Conservation (phyloP, 2,113 vertebrate genomes). For the Chascanopsetta lugubris region DNA sequence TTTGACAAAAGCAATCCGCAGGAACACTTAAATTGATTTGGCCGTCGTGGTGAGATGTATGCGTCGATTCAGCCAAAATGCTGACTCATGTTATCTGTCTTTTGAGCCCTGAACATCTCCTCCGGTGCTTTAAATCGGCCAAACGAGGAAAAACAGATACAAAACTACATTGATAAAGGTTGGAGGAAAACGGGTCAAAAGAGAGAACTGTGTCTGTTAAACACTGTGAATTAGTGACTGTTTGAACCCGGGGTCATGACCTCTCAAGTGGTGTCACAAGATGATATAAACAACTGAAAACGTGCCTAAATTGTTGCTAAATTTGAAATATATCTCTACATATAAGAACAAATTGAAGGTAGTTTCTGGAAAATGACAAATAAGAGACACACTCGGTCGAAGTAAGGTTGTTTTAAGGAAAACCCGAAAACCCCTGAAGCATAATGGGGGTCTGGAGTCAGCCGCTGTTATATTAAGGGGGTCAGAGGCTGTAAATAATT, state of each 20-base stretch:
- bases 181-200: not conserved
- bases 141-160: conserved; percentile 38
- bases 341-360: no score
- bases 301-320: not conserved
- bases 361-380: no score
- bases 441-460: not conserved
- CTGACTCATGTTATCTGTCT: conserved; percentile 66
- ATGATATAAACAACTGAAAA: not conserved
- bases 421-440: not conserved
- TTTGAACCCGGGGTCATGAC: no score
- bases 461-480: not conserved
- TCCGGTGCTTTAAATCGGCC: conserved; percentile 39
- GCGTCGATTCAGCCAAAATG: conserved; percentile 36
- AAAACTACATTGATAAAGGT: not conserved
- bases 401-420: not conserved
- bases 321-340: not conserved
- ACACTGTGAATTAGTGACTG: no score
- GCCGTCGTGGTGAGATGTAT: conserved; percentile 4
- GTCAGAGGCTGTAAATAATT: not conserved
- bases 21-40: no score
- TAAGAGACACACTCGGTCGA: no score
- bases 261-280: no score
- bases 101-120: conserved; percentile 31
- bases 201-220: not conserved
- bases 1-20: no score